Evolutionary conservation across 2,113 vertebrate species (phyloP), one percentile per base, ranked within the genome.

Genomic region (Tupaia chinensis): DNA sequence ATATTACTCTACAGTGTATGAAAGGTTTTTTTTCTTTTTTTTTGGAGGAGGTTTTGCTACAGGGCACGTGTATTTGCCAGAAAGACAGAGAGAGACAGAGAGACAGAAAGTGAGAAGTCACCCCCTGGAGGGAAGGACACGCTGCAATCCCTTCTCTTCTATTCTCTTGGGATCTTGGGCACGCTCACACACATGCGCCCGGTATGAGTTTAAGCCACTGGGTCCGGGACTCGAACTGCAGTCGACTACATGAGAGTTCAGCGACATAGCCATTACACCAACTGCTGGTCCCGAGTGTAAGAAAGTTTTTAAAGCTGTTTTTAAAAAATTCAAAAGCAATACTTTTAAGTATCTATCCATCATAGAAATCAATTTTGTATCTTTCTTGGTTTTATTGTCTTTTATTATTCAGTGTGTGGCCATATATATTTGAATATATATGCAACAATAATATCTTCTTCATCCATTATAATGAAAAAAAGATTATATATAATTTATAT

Each of bases 311-410:
- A 96, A 87, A 86, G 20, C n/a, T 87, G 23, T 77, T 34, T 91
- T 92, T 25, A 34, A 95, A 95, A 96, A 95, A 29, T 77, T 68
- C 72, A 92, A 95, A 88, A 90, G 11, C 60, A 93, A 87, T 34
- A 29, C 19, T 89, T 90, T 90, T 91, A 44, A 97, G 58, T 60
- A 77, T 72, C 91, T 91, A 87, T 8, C 87, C 9, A 84, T 92
- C 32, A 90, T 34, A 85, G n/a, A 92, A 86, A 93, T 90, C 65
- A 93, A 78, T 56, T 96, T 92, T 29, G 25, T 70, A 92, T 76
- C 81, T 89, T 34, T 14, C 60, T 87, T 81, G 34, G 34, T 56
- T 95, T 93, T 87, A 91, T 95, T 97, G 87, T 87, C 88, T 95
- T 44, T 44, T 44, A 44, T 44, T 44, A 44, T 44, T 44, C 44